phyloP scores from a whole-genome alignment of 2,888 invertebrate species.

The Eilema griseolum region DNA sequence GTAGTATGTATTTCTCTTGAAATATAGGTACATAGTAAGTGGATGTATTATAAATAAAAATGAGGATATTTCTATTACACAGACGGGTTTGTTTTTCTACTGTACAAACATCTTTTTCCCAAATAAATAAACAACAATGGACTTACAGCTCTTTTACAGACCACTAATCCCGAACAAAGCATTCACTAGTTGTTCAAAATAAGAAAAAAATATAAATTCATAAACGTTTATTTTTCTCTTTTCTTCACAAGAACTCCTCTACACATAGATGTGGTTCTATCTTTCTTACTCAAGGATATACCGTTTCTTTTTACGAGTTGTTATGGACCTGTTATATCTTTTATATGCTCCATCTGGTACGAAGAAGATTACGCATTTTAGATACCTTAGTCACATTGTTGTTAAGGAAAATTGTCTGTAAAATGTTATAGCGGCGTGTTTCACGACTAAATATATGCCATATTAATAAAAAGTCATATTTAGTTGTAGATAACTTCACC shows the following conservation, averaged over 20 bases:
- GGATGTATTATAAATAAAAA: not conserved
- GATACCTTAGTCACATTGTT: constrained; percentile 42
- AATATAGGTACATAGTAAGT: no score
- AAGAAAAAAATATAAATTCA: constrained; percentile 38
- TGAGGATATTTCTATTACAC: not conserved
- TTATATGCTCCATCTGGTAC: constrained; percentile 35
- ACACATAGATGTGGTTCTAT: constrained; percentile 57
- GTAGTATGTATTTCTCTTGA: no score
- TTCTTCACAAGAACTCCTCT: constrained; percentile 56
- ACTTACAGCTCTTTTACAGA: constrained; percentile 28
- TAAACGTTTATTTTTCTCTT: constrained; percentile 62
- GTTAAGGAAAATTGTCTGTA: constrained; percentile 22
- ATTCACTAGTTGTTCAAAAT: constrained; percentile 50
- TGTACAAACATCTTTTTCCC: not conserved
- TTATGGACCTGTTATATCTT: constrained; percentile 62
- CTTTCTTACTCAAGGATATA: constrained; percentile 58
- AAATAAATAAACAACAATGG: constrained; percentile 25
- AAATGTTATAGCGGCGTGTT: constrained; percentile 20
- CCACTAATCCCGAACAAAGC: constrained; percentile 27
- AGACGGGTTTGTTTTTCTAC: not conserved
- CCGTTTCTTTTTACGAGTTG: constrained; percentile 69
- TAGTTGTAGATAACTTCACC: no score
- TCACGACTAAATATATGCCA: not conserved
- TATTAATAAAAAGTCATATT: no score
- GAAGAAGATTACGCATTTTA: constrained; percentile 54